phyloP scores from a whole-genome alignment of 2,113 vertebrate genomes.

The Forbesichthys papilliferus region DNA sequence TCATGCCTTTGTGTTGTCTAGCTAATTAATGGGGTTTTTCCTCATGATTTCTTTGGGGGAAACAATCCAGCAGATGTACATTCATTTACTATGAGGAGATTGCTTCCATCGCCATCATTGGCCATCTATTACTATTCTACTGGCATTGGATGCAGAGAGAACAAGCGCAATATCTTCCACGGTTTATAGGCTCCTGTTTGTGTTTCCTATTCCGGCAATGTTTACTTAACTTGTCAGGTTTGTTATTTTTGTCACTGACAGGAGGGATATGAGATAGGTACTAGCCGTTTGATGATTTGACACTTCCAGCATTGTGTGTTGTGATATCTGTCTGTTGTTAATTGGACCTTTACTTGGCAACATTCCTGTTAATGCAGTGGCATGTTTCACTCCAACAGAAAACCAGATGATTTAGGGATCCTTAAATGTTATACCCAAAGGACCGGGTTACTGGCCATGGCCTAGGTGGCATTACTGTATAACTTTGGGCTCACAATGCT shows the following conservation, averaged over 20 bases:
- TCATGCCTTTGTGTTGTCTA: constrained; percentile 41
- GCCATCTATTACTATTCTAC: constrained; percentile 52
- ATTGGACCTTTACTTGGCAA: constrained; percentile 25
- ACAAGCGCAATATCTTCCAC: constrained; percentile 22
- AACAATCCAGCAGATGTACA: constrained; percentile 70
- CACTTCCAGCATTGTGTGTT: constrained; percentile 13
- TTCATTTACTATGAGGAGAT: constrained; percentile 66
- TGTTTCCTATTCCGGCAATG: constrained; percentile 39
- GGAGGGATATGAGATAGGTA: constrained; percentile 15
- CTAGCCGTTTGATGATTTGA: constrained; percentile 20
- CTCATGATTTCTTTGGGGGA: constrained; percentile 65
- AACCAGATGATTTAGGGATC: constrained; percentile 1
- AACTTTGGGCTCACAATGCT: too few relatives aligned
- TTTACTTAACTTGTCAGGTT: constrained; percentile 45
- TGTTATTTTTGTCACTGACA: constrained; percentile 37
- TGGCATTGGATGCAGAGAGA: constrained; percentile 24
- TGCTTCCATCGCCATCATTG: constrained; percentile 59
- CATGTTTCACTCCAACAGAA: constrained; percentile 31
- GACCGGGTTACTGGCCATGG: too few relatives aligned
- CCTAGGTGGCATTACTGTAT: too few relatives aligned
- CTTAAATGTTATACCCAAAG: too few relatives aligned
- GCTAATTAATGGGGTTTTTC: constrained; percentile 65
- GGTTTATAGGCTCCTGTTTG: constrained; percentile 39
- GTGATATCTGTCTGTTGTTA: constrained; percentile 25
- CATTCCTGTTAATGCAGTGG: constrained; percentile 40